Conservation (phyloP, 1,140 invertebrate species). For the Pantala flavescens region DNA sequence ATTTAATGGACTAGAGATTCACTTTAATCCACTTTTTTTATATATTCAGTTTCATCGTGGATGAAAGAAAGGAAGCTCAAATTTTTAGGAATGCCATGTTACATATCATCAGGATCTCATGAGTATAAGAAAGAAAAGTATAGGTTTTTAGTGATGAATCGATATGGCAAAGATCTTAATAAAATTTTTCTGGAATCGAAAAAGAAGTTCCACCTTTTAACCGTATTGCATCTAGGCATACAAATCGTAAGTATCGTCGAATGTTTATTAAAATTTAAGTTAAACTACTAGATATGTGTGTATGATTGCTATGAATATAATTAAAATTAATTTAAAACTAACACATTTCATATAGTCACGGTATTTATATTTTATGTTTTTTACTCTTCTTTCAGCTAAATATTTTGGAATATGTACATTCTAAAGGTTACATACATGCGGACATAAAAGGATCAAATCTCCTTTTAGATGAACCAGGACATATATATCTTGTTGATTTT, state of each 20-base stretch:
- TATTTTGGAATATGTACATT: slow-evolving; percentile 79
- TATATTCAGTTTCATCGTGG: slow-evolving; percentile 62
- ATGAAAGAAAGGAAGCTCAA: slow-evolving; percentile 58
- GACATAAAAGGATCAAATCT: slow-evolving; percentile 91
- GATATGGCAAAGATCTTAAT: slow-evolving; percentile 83
- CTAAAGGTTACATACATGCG: slow-evolving; percentile 74
- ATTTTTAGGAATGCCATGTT: slow-evolving; percentile 75
- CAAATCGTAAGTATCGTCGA: slow-evolving; percentile 62
- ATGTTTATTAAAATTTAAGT: too few species aligned
- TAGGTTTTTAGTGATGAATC: slow-evolving; percentile 83
- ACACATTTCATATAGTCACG: too few species aligned
- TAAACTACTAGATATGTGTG: too few species aligned
- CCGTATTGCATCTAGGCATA: slow-evolving; percentile 67
- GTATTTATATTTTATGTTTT: neutral
- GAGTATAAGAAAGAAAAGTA: slow-evolving; percentile 65
- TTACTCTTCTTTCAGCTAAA: slow-evolving; percentile 48
- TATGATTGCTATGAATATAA: too few species aligned
- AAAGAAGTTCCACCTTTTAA: slow-evolving; percentile 56
- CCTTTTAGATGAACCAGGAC: slow-evolving; percentile 57
- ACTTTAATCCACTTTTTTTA: neutral
- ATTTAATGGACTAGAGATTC: neutral
- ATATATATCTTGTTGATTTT: slow-evolving; percentile 89
- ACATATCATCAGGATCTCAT: slow-evolving; percentile 71
- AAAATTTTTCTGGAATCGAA: slow-evolving; percentile 58
- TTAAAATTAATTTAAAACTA: too few species aligned